Base-by-base conservation (phyloP, 1,140 invertebrate genomes). In the Diabrotica virgifera region DNA sequence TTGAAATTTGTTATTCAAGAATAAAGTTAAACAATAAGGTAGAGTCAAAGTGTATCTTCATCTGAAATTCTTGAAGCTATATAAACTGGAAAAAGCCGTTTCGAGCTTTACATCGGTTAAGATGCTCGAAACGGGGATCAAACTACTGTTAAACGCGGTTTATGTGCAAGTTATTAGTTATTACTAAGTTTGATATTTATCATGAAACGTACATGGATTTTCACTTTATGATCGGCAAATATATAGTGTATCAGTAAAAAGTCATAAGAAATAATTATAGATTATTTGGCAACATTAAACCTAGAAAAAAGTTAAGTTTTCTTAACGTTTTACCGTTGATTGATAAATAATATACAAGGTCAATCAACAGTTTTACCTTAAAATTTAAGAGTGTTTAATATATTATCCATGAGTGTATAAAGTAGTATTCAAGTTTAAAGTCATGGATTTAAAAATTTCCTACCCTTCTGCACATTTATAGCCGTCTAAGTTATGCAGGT, bases 21-120 rank as follows among this genome's bases (percentile, higher is more conserved):
- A 64, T 64, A 72, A 70, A 66, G 70, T 70, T 72, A 66, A 71
- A 72, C 71, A 72, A 72, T 72, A 69, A 24, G 64, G 52, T 58
- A 65, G 50, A 72, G 73, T 69, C 69, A 74, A 69, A 72, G 71
- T 72, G 71, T 71, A 74, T 74, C 71, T 74, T 67, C 66, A 74
- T 74, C 71, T 74, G 57, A 72, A 70, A 74, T 74, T 72, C 70
- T 64, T 65, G 69, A 66, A 67, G 68, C 62, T 57, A 36, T 64
- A 64, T 51, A 62, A 50, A 58, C 61, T 62, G 63, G 66, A 73
- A 73, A 74, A 24, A 67, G 66, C n/a, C 57, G 64, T 61, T 66
- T 62, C 66, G 66, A 66, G 64, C 66, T 63, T 71, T 66, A 71
- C 69, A 68, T 71, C 67, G 55, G 58, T 69, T 63, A 62, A 69